Evolutionary conservation across 2,888 invertebrate species (phyloP).

Genomic region (Dione vanillae): DNA sequence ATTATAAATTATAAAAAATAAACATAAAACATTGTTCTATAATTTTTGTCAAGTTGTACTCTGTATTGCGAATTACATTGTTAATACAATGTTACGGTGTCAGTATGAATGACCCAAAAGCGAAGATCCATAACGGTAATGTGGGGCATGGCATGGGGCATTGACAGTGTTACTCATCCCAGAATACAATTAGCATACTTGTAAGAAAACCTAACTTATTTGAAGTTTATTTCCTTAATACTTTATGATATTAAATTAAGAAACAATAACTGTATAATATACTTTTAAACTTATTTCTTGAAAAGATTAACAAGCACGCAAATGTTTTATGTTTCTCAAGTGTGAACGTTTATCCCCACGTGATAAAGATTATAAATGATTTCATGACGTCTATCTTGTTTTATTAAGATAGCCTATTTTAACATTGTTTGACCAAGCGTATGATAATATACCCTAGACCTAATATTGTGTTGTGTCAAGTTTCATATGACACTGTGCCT

Average conservation of each 20-base stretch:
- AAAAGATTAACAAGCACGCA: neutral
- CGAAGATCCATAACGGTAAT: slow-evolving; percentile 50
- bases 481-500: no score
- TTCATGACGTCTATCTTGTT: neutral
- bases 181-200: slow-evolving; percentile 42
- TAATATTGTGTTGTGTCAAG: slow-evolving; percentile 7
- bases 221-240: neutral
- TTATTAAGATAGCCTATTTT: slow-evolving; percentile 1
- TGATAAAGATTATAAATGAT: neutral
- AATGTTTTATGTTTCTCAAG: neutral
- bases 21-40: neutral
- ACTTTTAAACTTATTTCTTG: neutral
- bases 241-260: neutral
- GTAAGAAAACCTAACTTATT: slow-evolving; percentile 12
- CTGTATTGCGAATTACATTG: slow-evolving; percentile 26
- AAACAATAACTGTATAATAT: slow-evolving; percentile 6
- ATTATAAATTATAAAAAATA: neutral
- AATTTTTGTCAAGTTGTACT: neutral
- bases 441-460: slow-evolving; percentile 4
- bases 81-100: slow-evolving; percentile 46
- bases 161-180: slow-evolving; percentile 49
- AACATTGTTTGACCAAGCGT: neutral
- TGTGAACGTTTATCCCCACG: neutral
- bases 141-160: slow-evolving; percentile 47
- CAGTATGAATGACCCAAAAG: slow-evolving; percentile 47